Evolutionary conservation across 2,113 vertebrate species (phyloP), one percentile per base, ranked within the genome.

Genomic region (Fregata magnificens): DNA sequence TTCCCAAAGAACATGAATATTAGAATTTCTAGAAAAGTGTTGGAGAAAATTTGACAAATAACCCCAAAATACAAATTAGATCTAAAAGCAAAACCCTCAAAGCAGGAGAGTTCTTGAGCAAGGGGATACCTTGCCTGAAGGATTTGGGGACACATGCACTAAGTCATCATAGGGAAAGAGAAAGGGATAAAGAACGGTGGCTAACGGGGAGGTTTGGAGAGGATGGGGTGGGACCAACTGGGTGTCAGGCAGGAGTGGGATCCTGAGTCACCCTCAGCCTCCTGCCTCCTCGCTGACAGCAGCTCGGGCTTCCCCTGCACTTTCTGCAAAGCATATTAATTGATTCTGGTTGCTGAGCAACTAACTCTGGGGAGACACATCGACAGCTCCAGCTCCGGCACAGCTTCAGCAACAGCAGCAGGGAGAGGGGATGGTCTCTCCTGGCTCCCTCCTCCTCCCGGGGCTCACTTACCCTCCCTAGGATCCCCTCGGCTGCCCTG

Each of bases 281-380:
- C 95, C 74, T 63, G 92, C 92, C 79, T 96, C 84, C 83, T 88
- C 8, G 24, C 95, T 95, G 97, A 92, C 80, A 97, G 76, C 82
- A 90, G 96, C 96, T 81, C 29, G 96, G 98, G 97, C 65, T 98
- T 98, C 95, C 98, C 99, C 97, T 94, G 97, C 98, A 98, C 97
- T 97, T 97, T 98, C 98, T 97, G 95, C 98, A 97, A 97, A 97
- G 98, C 98, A 98, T 99, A 98, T 99, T 98, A 99, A 99, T 98
- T 98, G 97, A 98, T 98, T 97, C 90, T 82, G 81, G 99, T 99
- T 99, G 99, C 99, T 98, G 98, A 97, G 99, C 98, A 99, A 99
- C 99, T 98, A 92, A 98, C 98, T 98, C 98, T 85, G 97, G 98
- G 98, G 98, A 99, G 98, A 98, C 98, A 98, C 97, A 97, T 91